Conservation (phyloP, 2,113 vertebrate genomes). For the Stictonetta naevosa region DNA sequence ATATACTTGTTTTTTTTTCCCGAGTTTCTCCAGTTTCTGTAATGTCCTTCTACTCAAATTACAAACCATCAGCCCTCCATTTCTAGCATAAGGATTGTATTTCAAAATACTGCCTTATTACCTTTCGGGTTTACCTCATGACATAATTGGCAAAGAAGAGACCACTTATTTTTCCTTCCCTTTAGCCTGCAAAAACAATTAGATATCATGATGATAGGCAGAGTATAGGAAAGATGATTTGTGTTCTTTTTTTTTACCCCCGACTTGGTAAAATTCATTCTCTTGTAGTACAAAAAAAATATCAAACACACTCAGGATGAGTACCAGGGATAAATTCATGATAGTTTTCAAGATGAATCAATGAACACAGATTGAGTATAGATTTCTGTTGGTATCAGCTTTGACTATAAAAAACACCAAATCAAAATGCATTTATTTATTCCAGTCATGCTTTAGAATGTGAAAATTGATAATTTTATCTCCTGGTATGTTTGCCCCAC, state of each 20-base stretch:
- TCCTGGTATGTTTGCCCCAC: not conserved
- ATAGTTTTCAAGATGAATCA: not conserved
- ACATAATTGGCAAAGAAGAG: not conserved
- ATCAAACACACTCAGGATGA: not conserved
- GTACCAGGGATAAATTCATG: not conserved
- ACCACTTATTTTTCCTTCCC: not conserved
- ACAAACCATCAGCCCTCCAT: not conserved
- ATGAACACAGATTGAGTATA: not conserved
- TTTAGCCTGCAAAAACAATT: not conserved
- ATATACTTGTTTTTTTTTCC: not conserved
- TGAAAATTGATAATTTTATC: not conserved
- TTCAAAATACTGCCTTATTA: not conserved
- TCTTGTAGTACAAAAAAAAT: not conserved
- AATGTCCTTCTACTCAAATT: not conserved
- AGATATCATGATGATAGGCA: not conserved
- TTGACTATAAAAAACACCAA: not conserved
- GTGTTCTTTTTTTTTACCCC: not conserved
- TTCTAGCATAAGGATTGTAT: not conserved
- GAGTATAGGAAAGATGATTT: not conserved
- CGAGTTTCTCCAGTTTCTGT: not conserved
- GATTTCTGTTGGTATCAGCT: not conserved
- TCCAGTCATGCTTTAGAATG: not conserved
- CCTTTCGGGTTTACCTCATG: not conserved
- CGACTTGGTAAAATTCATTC: not conserved
- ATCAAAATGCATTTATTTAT: not conserved